Conservation (phyloP, 2,113 vertebrate species). For the Hyla sarda region DNA sequence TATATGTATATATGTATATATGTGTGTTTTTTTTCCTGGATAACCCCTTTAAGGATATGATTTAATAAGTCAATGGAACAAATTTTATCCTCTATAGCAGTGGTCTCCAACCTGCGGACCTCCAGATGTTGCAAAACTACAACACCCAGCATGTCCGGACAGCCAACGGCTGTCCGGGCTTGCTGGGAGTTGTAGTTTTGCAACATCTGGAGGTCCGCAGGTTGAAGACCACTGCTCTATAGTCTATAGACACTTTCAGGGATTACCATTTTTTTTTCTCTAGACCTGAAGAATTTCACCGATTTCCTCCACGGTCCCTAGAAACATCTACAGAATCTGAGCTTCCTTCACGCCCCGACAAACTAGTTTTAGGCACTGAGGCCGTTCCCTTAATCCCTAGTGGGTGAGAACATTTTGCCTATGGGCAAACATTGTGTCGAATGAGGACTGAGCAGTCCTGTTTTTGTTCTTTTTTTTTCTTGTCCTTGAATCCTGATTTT, state of each 20-base stretch:
- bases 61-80: neutral
- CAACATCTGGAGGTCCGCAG: no score
- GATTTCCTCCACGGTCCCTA: neutral
- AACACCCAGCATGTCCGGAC: no score
- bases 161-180: no score
- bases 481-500: conserved; percentile 22
- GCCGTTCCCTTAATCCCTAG: neutral
- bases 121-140: no score
- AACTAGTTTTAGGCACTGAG: neutral
- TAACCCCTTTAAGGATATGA: conserved; percentile 3
- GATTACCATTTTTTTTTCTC: conserved; percentile 8
- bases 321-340: neutral
- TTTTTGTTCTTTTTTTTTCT: no score
- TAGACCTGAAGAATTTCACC: neutral
- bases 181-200: no score
- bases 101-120: no score
- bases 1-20: no score
- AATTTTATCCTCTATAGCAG: no score
- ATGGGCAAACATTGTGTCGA: neutral
- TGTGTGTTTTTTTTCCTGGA: no score
- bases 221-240: no score
- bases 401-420: neutral
- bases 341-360: neutral
- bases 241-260: no score
- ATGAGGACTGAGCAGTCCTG: neutral